These are phyloP conservation scores for Phalera bucephala DNA, from an alignment of 2,888 invertebrate species.

Conservation along the genomic window DNA sequence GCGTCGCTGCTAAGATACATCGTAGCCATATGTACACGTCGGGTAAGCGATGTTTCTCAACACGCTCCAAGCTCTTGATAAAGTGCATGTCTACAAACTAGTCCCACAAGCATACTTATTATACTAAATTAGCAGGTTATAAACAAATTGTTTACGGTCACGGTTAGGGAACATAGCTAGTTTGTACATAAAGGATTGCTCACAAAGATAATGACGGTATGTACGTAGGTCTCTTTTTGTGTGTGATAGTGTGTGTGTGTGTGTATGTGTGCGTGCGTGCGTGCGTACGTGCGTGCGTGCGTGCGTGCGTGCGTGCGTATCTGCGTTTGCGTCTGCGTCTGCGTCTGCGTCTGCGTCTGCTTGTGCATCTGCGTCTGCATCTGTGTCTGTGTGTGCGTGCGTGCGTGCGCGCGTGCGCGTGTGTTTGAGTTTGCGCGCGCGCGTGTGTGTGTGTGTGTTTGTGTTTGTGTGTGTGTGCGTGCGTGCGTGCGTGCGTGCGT, in stretches of 20 bases:
- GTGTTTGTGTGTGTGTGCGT: too few species aligned
- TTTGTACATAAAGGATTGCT: too few species aligned
- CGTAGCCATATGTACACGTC: neutral
- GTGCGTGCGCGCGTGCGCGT: neutral
- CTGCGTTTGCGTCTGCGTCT: too few species aligned
- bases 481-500: too few species aligned
- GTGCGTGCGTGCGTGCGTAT: neutral
- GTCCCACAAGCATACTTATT: neutral
- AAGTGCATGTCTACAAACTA: neutral
- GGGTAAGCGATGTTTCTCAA: neutral
- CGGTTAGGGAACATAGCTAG: too few species aligned
- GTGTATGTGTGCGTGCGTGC: neutral
- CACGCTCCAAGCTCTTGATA: neutral
- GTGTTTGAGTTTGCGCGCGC: neutral
- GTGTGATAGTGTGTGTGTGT: too few species aligned
- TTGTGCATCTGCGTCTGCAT: neutral
- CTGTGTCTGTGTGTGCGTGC: slow-evolving; percentile 1
- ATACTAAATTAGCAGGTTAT: neutral
- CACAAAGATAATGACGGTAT: too few species aligned
- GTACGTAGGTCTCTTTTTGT: neutral
- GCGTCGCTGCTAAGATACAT: neutral
- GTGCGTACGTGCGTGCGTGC: neutral
- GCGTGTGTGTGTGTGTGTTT: too few species aligned
- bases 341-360: neutral
- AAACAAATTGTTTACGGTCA: too few species aligned